Evolutionary conservation across 2,888 invertebrate genomes (phyloP).

Genomic region (Pedicia rivosa): DNA sequence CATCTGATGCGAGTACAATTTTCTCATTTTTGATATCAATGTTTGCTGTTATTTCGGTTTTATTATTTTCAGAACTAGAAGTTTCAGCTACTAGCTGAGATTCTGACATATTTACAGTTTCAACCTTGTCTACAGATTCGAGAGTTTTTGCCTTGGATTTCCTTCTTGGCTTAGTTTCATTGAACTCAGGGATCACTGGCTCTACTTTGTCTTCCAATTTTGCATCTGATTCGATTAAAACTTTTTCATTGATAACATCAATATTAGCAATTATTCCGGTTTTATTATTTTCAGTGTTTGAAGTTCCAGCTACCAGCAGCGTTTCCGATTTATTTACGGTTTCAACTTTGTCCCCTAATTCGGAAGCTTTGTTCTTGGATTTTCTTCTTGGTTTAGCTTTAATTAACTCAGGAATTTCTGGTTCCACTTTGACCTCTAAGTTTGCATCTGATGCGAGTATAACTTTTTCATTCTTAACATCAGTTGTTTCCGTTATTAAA

Average conservation of each 20-base stretch:
- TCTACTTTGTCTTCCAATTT: too few species aligned
- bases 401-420: too few species aligned
- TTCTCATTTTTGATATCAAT: conserved; percentile 13
- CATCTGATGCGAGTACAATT: not conserved
- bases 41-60: conserved; percentile 11
- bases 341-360: too few species aligned
- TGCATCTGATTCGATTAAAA: too few species aligned
- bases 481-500: conserved; percentile 11
- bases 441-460: conserved; percentile 1
- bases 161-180: conserved; percentile 14
- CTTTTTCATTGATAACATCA: too few species aligned
- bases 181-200: too few species aligned
- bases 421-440: conserved; percentile 10
- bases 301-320: too few species aligned
- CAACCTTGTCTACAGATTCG: conserved; percentile 3
- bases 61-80: conserved; percentile 12
- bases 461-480: conserved; percentile 12
- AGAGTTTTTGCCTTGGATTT: not conserved
- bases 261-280: too few species aligned
- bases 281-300: too few species aligned
- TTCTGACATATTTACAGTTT: conserved; percentile 14
- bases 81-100: conserved; percentile 9
- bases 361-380: too few species aligned
- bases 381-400: conserved; percentile 11
- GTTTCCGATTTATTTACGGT: too few species aligned